phyloP scores from a whole-genome alignment of 2,888 invertebrate species.

The Holacanthella duospinosa region DNA sequence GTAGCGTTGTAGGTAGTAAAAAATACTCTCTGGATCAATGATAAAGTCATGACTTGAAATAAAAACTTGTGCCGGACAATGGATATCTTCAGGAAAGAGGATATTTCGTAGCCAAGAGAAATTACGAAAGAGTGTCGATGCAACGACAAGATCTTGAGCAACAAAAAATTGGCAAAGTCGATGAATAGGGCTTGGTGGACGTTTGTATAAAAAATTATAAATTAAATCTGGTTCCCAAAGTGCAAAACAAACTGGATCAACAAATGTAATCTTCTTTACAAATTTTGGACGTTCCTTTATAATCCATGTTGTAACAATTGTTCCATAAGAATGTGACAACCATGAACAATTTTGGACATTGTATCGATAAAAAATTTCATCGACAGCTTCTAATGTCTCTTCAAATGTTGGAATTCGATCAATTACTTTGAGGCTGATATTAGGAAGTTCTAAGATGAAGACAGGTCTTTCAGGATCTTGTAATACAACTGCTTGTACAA shows the following conservation, averaged over 20 bases:
- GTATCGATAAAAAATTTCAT: slow-evolving; percentile 13
- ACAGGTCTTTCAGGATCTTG: slow-evolving; percentile 10
- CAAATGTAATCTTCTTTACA: slow-evolving; percentile 5
- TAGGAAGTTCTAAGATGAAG: slow-evolving; percentile 11
- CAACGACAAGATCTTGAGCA: slow-evolving; percentile 14
- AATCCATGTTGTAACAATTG: slow-evolving; percentile 13
- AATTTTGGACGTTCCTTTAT: slow-evolving; percentile 13
- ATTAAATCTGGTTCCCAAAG: slow-evolving; percentile 18
- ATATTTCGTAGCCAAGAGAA: slow-evolving; percentile 17
- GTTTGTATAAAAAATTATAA: slow-evolving; percentile 14
- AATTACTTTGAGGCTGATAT: slow-evolving; percentile 12
- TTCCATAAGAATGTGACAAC: slow-evolving; percentile 9
- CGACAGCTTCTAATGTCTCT: slow-evolving; percentile 12
- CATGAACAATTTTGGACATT: slow-evolving; percentile 9
- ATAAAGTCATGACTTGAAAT: slow-evolving; percentile 15
- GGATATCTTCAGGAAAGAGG: slow-evolving; percentile 13
- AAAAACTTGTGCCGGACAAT: slow-evolving; percentile 9
- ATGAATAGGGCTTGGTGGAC: slow-evolving; percentile 11
- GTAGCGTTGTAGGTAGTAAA: background rate
- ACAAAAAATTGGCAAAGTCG: slow-evolving; percentile 15
- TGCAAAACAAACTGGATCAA: slow-evolving; percentile 18
- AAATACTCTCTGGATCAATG: slow-evolving; percentile 9
- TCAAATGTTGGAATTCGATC: slow-evolving; percentile 11
- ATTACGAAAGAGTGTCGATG: slow-evolving; percentile 14
- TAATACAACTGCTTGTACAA: slow-evolving; percentile 7